These are phyloP conservation scores for Protodeltote pygarga DNA, from an alignment of 2,888 invertebrate species.

Conservation along the genomic window DNA sequence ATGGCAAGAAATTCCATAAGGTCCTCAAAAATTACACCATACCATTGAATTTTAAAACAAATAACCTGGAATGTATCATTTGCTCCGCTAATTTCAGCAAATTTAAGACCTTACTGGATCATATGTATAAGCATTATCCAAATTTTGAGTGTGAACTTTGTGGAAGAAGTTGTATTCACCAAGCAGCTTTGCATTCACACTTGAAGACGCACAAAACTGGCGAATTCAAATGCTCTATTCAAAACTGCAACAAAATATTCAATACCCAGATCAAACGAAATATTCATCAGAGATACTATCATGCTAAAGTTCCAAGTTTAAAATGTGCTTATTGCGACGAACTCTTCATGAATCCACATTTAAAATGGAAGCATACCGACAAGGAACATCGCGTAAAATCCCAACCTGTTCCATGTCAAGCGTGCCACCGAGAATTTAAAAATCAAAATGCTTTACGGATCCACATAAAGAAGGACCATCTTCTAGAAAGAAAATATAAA, in stretches of 20 bases:
- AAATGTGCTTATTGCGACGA: too few species aligned
- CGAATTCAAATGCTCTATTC: constrained; percentile 50
- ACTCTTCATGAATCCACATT: too few species aligned
- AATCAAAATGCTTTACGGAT: constrained; percentile 10
- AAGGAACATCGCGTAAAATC: constrained; percentile 16
- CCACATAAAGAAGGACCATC: constrained; percentile 42
- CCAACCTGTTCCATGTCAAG: constrained; percentile 14
- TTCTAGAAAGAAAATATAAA: constrained; percentile 52
- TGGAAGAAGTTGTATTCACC: constrained; percentile 46
- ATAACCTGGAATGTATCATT: too few species aligned
- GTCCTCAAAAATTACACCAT: too few species aligned
- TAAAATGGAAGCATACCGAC: too few species aligned
- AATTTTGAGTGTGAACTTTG: too few species aligned
- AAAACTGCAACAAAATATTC: constrained; percentile 69
- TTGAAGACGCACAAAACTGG: constrained; percentile 34
- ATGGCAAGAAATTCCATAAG: too few species aligned
- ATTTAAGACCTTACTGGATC: too few species aligned
- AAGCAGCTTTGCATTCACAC: constrained; percentile 31
- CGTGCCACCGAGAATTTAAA: constrained; percentile 28
- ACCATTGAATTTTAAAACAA: too few species aligned
- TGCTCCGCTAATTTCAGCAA: too few species aligned
- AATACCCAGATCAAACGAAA: constrained; percentile 58
- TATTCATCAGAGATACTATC: constrained; percentile 58
- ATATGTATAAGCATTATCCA: too few species aligned
- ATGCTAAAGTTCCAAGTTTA: too few species aligned